Conservation (phyloP, 2,113 vertebrate genomes). For the Notiomystis cincta region DNA sequence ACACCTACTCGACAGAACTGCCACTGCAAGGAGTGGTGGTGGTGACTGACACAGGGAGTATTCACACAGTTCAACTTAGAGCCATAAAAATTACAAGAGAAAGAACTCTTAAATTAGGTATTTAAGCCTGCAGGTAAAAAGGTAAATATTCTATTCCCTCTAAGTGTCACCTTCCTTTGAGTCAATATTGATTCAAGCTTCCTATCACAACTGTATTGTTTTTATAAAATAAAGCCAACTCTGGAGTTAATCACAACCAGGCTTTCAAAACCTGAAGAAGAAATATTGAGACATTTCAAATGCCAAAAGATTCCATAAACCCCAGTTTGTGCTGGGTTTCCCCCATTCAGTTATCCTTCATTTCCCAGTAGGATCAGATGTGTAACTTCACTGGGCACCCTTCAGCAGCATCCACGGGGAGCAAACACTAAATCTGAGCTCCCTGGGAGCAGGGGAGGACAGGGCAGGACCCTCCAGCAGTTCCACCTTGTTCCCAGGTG, state of each 20-base stretch:
- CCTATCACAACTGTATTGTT: background rate
- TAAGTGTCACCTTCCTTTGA: background rate
- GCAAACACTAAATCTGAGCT: background rate
- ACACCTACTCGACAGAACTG: background rate
- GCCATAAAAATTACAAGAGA: background rate
- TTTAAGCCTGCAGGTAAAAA: background rate
- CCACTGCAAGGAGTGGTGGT: background rate
- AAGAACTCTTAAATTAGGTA: background rate
- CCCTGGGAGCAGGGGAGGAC: too few species aligned
- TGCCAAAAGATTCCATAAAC: background rate
- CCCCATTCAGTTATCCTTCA: background rate
- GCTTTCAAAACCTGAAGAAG: background rate
- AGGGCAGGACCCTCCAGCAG: background rate
- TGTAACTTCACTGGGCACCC: background rate
- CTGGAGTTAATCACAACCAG: background rate
- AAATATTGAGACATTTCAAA: background rate
- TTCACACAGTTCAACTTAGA: background rate
- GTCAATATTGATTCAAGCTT: background rate
- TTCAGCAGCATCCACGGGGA: background rate
- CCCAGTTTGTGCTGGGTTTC: background rate
- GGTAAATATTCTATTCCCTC: background rate
- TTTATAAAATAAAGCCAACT: background rate
- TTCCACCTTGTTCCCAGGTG: background rate
- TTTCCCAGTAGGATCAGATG: background rate
- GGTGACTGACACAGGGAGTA: background rate